Percentiles rank a stretch among this genome's conserved stretches.
These are phyloP conservation scores for Fulica atra DNA, from an alignment of 2,113 vertebrate species.

Conservation along the genomic window DNA sequence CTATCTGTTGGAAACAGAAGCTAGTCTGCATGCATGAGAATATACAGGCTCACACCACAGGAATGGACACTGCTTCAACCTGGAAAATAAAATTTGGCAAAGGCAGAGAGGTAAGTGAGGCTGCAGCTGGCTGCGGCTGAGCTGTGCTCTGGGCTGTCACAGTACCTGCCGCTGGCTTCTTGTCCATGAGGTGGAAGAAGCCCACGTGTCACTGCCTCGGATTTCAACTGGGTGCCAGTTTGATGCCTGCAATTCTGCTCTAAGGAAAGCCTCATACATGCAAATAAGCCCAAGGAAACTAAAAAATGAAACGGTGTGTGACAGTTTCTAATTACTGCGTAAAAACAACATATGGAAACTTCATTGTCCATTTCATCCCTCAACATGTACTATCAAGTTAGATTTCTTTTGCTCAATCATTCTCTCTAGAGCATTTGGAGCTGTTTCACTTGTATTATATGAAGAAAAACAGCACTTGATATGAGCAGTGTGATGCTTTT, in stretches of 20 bases:
- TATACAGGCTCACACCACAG: not conserved
- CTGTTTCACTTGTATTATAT: slow-evolving; percentile 54
- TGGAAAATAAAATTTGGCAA: not conserved
- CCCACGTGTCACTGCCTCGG: slow-evolving; percentile 31
- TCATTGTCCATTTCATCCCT: slow-evolving; percentile 91
- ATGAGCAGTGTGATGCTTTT: slow-evolving; percentile 44
- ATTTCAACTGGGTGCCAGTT: slow-evolving; percentile 68
- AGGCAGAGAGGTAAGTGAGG: not conserved
- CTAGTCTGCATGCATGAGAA: not conserved
- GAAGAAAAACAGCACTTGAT: slow-evolving; percentile 38
- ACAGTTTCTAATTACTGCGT: slow-evolving; percentile 90
- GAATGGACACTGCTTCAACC: not conserved
- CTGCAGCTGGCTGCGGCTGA: slow-evolving; percentile 6
- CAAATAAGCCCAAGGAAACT: slow-evolving; percentile 82
- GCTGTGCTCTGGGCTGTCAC: not conserved
- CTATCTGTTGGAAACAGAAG: not conserved
- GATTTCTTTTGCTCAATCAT: slow-evolving; percentile 80
- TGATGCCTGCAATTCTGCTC: slow-evolving; percentile 68
- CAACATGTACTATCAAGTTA: slow-evolving; percentile 84
- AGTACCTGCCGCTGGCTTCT: slow-evolving; percentile 67
- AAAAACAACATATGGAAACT: slow-evolving; percentile 92
- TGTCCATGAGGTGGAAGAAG: slow-evolving; percentile 53
- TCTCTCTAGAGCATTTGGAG: slow-evolving; percentile 72
- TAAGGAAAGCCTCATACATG: slow-evolving; percentile 71
- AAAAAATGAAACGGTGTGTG: slow-evolving; percentile 82